Evolutionary conservation across 2,797 vertebrate genomes (phyloP).

Genomic region (Cetoscarus ocellatus): DNA sequence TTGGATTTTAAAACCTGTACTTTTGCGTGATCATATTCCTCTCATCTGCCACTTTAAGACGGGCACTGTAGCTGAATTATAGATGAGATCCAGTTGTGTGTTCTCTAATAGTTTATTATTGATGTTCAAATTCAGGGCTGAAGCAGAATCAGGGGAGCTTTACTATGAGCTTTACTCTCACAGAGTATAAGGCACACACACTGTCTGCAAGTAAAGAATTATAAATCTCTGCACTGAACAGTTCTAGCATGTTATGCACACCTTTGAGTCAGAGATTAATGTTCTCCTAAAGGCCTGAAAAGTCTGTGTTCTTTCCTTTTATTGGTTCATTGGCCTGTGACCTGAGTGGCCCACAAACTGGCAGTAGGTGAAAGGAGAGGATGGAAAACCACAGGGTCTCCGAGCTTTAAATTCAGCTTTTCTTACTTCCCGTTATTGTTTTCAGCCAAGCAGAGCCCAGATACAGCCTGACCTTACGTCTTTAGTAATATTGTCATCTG

Average conservation of each 20-base stretch:
- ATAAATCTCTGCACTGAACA: slow-evolving; percentile 13
- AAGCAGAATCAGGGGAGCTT: slow-evolving; percentile 17
- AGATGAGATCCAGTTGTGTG: slow-evolving; percentile 42
- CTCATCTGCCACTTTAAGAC: slow-evolving; percentile 31
- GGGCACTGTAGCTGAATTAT: slow-evolving; percentile 60
- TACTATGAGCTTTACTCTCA: slow-evolving; percentile 6
- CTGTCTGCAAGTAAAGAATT: slow-evolving; percentile 18
- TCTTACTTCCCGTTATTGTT: neutral
- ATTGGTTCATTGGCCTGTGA: slow-evolving; percentile 54
- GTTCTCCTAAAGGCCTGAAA: slow-evolving; percentile 35
- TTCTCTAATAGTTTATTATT: slow-evolving; percentile 66
- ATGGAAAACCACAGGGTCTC: slow-evolving; percentile 1
- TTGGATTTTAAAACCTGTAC: neutral
- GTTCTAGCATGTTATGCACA: slow-evolving; percentile 1
- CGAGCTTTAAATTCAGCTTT: neutral
- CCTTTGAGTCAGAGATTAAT: slow-evolving; percentile 39
- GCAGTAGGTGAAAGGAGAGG: slow-evolving; percentile 20
- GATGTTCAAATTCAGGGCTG: slow-evolving; percentile 44
- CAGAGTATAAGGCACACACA: slow-evolving; percentile 10
- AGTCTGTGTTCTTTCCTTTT: slow-evolving; percentile 77
- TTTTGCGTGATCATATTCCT: slow-evolving; percentile 11
- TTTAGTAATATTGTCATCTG: neutral
- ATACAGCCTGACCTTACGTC: slow-evolving; percentile 6
- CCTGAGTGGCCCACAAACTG: slow-evolving; percentile 20
- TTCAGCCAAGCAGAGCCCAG: neutral